phyloP scores from a whole-genome alignment of 1,140 invertebrate genomes.

The Zaprionus lachaisei region DNA sequence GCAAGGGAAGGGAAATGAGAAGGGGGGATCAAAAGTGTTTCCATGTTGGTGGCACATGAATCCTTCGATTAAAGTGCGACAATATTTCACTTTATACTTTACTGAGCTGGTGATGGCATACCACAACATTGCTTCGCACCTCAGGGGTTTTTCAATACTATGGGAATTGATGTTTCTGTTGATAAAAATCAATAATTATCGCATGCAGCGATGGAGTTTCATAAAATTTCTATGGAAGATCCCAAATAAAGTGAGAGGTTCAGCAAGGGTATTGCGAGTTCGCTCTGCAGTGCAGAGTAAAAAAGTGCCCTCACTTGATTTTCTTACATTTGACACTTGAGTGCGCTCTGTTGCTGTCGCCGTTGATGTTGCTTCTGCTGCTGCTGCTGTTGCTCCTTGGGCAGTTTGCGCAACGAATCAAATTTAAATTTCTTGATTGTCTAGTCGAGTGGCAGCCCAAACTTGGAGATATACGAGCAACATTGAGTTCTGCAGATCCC shows the following conservation, averaged over 20 bases:
- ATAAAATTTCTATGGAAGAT: not conserved
- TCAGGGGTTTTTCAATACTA: not conserved
- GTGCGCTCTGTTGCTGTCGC: conserved; percentile 56
- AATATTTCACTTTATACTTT: conserved; percentile 29
- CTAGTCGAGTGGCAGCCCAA: conserved; percentile 76
- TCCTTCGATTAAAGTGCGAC: conserved; percentile 64
- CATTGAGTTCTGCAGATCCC: conserved; percentile 65
- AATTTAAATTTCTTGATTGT: conserved; percentile 84
- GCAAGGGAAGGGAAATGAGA: conserved; percentile 24
- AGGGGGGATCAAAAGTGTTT: conserved; percentile 38
- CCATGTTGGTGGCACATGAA: conserved; percentile 36
- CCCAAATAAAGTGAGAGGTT: not conserved
- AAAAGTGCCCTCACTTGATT: conserved; percentile 19
- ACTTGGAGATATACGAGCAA: conserved; percentile 52
- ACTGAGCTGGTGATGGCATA: not conserved
- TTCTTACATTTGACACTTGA: conserved; percentile 79
- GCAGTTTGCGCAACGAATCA: conserved; percentile 80
- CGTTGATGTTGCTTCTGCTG: conserved; percentile 48
- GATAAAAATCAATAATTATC: not conserved
- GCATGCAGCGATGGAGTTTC: not conserved
- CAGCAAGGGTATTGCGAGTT: conserved; percentile 4
- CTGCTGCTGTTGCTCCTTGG: conserved; percentile 50
- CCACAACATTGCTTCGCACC: not conserved
- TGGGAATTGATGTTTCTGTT: not conserved
- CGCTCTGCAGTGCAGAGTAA: not conserved